phyloP scores from a whole-genome alignment of 2,888 invertebrate genomes.

The Pristionchus fissidentatus region DNA sequence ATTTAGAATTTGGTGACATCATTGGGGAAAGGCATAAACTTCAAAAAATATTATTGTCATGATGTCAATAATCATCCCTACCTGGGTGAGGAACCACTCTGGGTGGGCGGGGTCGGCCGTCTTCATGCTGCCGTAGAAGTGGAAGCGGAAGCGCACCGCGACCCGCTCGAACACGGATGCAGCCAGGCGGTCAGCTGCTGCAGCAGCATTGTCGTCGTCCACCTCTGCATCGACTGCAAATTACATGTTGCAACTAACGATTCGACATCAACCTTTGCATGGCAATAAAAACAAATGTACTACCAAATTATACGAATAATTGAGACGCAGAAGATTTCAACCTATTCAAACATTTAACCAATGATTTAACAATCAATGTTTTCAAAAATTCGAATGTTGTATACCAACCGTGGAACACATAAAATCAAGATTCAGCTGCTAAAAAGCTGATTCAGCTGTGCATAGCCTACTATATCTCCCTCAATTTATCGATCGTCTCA shows the following conservation, averaged over 20 bases:
- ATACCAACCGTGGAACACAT: background rate
- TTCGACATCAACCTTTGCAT: background rate
- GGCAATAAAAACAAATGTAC: background rate
- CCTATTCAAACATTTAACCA: background rate
- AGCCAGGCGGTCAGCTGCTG: background rate
- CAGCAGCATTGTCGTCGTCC: background rate
- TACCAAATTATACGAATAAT: too few relatives aligned
- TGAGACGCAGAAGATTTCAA: too few relatives aligned
- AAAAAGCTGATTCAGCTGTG: too few relatives aligned
- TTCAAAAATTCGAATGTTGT: too few relatives aligned
- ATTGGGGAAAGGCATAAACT: too few relatives aligned
- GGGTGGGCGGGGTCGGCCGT: slow-evolving; percentile 37
- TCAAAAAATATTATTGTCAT: background rate
- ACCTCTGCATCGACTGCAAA: background rate
- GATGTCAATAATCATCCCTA: background rate
- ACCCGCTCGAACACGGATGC: slow-evolving; percentile 9
- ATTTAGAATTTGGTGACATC: too few relatives aligned
- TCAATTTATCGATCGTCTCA: background rate
- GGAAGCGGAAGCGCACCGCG: slow-evolving; percentile 12
- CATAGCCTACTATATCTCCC: background rate
- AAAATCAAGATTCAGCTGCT: too few relatives aligned
- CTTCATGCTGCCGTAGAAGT: slow-evolving; percentile 46
- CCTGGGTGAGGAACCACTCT: slow-evolving; percentile 32
- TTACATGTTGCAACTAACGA: background rate
- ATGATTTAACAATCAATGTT: background rate